A percentile compares a stretch with the other conserved stretches of the same genome.
Evolutionary conservation across 2,888 invertebrate genomes (phyloP).

Genomic region (Heteropelma amictum): DNA sequence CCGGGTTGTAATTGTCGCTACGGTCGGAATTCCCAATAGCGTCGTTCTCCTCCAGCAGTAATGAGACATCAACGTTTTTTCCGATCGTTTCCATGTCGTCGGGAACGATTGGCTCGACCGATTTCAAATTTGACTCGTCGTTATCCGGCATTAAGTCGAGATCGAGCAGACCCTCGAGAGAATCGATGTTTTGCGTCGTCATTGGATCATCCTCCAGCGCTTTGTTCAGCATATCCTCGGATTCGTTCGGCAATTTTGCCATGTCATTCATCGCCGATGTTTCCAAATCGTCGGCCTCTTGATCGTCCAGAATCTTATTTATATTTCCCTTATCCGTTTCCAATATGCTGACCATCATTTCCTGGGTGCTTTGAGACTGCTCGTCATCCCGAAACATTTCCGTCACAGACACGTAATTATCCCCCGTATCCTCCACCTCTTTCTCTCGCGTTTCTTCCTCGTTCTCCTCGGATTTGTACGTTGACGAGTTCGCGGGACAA

Average conservation of each 20-base stretch:
- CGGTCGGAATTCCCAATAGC: background rate
- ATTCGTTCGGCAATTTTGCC: conserved; percentile 55
- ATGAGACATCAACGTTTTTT: conserved; percentile 60
- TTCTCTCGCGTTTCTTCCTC: conserved; percentile 22
- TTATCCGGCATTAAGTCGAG: conserved; percentile 61
- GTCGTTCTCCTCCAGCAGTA: conserved; percentile 58
- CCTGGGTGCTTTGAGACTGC: conserved; percentile 59
- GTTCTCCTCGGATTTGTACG: conserved; percentile 24
- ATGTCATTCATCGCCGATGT: conserved; percentile 37
- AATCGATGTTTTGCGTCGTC: conserved; percentile 59
- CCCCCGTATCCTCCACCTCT: conserved; percentile 15
- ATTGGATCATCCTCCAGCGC: conserved; percentile 60
- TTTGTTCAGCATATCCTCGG: conserved; percentile 58
- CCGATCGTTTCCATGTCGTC: conserved; percentile 49
- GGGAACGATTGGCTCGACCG: conserved; percentile 38
- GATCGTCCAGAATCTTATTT: conserved; percentile 60
- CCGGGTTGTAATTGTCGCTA: conserved; percentile 11
- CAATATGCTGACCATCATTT: conserved; percentile 60
- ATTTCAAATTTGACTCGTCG: conserved; percentile 43
- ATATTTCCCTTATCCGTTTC: conserved; percentile 58
- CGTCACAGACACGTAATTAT: conserved; percentile 35
- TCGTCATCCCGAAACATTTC: conserved; percentile 61
- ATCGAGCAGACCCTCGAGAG: conserved; percentile 62
- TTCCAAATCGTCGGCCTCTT: conserved; percentile 53
- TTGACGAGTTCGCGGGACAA: conserved; percentile 14